Base-by-base conservation (phyloP, 2,888 invertebrate genomes). In the Pyrrhosoma nymphula region DNA sequence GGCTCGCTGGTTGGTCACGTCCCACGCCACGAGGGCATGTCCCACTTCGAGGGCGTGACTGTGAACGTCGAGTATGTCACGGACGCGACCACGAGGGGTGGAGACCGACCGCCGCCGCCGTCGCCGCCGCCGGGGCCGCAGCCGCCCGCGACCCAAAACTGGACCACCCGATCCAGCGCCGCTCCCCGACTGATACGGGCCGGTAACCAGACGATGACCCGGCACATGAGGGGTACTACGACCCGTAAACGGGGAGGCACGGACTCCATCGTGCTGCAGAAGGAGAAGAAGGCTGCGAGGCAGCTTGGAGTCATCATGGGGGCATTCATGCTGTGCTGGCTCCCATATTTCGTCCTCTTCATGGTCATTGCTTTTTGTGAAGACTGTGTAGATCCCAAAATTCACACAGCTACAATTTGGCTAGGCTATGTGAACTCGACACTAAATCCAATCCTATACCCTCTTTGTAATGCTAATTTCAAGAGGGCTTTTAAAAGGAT, bases 271-370 rank as follows among this genome's bases (percentile, higher is more conserved):
- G 95, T 95, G 0, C 95, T 96, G 20, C 96, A 96, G 63, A 96
- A 96, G 90, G 97, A 97, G 95, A 97, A 97, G 95, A 97, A 98
- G 96, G 97, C 97, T 12, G 97, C 97, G 4, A 96, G 97, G 88
- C 98, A 98, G 95, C 96, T 98, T 14, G 97, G 97, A 0, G 97
- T 98, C 26, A 97, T 98, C 95, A 97, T 97, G 96, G 97, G 97
- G 39, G 97, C 97, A 6, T 98, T 98, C 96, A 97, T 97, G 2
- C 96, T 97, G 95, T 98, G 97, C 96, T 98, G 97, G 97, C 96
- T 97, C 56, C 98, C 98, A n/a, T 98, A 98, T 96, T 97, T 98
- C 96, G 97, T 97, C 75, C 96, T 97, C 14, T 98, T 97, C 96
- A 96, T 97, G 95, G 97, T 97, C 39, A 97, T 97, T 96, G 97